Evolutionary conservation across 1,140 invertebrate genomes (phyloP), one percentile per base, ranked within the genome.

Genomic region (Aphidius gifuensis): DNA sequence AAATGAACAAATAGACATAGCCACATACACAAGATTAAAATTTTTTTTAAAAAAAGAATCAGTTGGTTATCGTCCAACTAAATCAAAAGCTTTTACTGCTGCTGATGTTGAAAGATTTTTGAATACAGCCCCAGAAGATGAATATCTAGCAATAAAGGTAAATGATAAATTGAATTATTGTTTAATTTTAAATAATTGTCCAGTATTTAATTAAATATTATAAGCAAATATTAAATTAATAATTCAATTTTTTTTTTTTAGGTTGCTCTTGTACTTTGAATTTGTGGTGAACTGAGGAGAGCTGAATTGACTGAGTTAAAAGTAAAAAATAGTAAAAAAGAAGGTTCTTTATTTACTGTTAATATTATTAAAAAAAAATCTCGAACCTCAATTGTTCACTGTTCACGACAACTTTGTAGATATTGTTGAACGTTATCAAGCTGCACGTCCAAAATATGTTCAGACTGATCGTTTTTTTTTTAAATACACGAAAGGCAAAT

Each of bases 191-290:
- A 61, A 49, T 61, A 64, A 58, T 66, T 53, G 61, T 47, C 53
- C 42, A 39, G 42, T 23, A 45, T 45, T 57, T 16, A 21, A 60
- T 45, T 60, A 46, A 61, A 62, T 58, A 53, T 54, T 60, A 7
- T 54, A 45, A 48, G 3, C 32, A 48, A 45, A 32, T 5, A 61
- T 46, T 4, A 16, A 61, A 54, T 38, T 58, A n/a, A 39, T 23
- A 3, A 4, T 58, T 65, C 42, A 58, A 57, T 60, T 47, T 55
- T 57, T 39, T 53, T 55, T 61, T 47, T 51, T 57, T 45, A 68
- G 62, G 67, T 66, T 66, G 61, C 66, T 46, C 67, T 70, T 49
- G 61, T 68, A 21, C 60, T 70, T 58, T 61, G 64, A 46, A 58
- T 65, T 62, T 59, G 45, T 62, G 66, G 65, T 32, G 63, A 57